Conservation (phyloP, 2,113 vertebrate genomes). For the Heterotilapia buettikoferi region DNA sequence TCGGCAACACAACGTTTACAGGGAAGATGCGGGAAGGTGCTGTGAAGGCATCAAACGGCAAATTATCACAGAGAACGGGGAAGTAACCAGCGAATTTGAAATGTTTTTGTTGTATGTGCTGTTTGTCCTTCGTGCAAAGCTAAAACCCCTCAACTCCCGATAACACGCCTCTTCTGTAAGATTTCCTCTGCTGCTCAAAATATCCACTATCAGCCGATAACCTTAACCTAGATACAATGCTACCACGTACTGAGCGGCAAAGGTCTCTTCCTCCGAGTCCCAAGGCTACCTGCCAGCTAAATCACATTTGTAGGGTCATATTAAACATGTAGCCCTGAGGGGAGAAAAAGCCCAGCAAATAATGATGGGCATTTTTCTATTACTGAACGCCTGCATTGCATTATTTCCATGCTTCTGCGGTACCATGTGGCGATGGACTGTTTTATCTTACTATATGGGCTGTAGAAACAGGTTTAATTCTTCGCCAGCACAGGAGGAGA, state of each 20-base stretch:
- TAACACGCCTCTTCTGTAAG: background rate
- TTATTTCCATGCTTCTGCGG: constrained; percentile 21
- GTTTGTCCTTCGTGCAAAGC: background rate
- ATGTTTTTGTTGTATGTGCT: background rate
- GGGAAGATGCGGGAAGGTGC: background rate
- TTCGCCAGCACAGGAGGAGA: background rate
- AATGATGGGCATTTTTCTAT: constrained; percentile 44
- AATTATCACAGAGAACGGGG: background rate
- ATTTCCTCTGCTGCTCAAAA: background rate
- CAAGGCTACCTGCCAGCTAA: constrained; percentile 47
- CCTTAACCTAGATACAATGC: constrained; percentile 33
- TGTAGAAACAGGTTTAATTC: constrained; percentile 9
- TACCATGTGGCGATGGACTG: constrained; percentile 2
- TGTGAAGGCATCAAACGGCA: background rate
- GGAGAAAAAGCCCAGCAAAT: constrained; percentile 11
- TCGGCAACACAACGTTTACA: background rate
- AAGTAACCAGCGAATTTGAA: background rate
- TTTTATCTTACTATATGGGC: constrained; percentile 1
- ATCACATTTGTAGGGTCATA: constrained; percentile 58
- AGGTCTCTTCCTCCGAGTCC: constrained; percentile 26
- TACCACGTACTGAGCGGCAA: background rate
- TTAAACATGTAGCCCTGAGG: constrained; percentile 50
- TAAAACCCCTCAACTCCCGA: background rate
- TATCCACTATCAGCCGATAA: constrained; percentile 12
- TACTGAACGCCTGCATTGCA: constrained; percentile 7